Evolutionary conservation across 2,797 vertebrate species (phyloP).

Genomic region (Enteromius paludinosus): DNA sequence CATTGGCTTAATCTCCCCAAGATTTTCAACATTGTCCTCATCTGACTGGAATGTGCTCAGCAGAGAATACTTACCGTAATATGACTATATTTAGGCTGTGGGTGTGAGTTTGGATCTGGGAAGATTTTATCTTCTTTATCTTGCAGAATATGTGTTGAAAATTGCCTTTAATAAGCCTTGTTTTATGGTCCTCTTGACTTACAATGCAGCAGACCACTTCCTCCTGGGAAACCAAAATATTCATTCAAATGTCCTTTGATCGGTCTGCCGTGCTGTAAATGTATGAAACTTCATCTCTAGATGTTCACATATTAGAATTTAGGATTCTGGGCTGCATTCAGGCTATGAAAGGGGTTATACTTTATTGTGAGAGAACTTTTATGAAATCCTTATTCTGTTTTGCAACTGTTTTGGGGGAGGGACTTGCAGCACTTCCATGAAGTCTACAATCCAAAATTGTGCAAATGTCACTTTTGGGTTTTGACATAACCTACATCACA

Average conservation of each 20-base stretch:
- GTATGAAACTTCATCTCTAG: slow-evolving; percentile 1
- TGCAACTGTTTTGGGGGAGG: not conserved
- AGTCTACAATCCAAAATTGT: not conserved
- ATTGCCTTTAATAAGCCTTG: slow-evolving; percentile 48
- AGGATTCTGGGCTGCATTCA: not conserved
- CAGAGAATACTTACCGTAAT: slow-evolving; percentile 6
- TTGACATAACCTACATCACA: not conserved
- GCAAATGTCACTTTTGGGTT: not conserved
- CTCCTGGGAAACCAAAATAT: slow-evolving; percentile 43
- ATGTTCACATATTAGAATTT: not conserved
- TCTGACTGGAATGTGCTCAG: slow-evolving; percentile 37
- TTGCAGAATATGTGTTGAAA: slow-evolving; percentile 35
- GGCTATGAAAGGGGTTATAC: not conserved
- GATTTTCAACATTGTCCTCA: slow-evolving; percentile 36
- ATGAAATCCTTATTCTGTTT: not conserved
- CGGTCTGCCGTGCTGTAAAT: not conserved
- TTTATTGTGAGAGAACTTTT: not conserved
- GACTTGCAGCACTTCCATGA: not conserved
- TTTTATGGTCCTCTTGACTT: slow-evolving; percentile 53
- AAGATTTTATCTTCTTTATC: slow-evolving; percentile 33
- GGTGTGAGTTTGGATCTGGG: slow-evolving; percentile 36
- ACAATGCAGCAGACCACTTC: slow-evolving; percentile 26
- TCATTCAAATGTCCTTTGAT: slow-evolving; percentile 15
- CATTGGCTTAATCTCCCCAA: slow-evolving; percentile 12
- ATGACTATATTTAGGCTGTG: slow-evolving; percentile 44